These are phyloP conservation scores for Limanda limanda DNA, from an alignment of 2,113 vertebrate species.

Conservation along the genomic window DNA sequence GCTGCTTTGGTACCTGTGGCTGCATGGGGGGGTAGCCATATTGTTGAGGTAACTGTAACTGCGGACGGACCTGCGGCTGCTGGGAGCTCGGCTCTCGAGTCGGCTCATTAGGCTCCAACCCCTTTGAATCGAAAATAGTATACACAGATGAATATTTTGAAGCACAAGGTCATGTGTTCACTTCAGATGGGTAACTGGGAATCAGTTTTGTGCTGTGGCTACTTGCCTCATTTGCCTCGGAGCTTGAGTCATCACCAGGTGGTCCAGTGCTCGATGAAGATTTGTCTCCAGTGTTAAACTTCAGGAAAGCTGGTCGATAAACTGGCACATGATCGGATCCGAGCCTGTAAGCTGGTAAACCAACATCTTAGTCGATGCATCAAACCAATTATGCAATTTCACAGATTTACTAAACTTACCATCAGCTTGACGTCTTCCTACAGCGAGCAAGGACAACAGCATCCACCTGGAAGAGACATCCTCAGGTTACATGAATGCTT, in stretches of 20 bases:
- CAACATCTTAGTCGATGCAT: neutral
- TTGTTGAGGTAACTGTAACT: neutral
- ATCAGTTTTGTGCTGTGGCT: neutral
- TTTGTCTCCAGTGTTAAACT: neutral
- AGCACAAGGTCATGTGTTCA: too few species aligned
- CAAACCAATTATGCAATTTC: neutral
- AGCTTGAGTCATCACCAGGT: neutral
- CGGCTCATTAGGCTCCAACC: neutral
- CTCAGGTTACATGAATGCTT: neutral
- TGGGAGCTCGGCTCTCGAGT: neutral
- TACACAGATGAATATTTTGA: neutral
- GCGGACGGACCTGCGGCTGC: neutral
- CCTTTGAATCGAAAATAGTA: neutral
- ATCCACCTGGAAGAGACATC: constrained; percentile 22
- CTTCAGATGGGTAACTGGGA: too few species aligned
- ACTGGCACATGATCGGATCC: neutral
- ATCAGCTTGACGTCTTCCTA: neutral
- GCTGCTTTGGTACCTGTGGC: neutral
- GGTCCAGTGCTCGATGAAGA: neutral
- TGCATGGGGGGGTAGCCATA: neutral
- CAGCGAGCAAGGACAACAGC: constrained; percentile 27
- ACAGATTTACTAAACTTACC: constrained; percentile 2
- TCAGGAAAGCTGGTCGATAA: neutral
- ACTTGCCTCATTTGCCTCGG: constrained; percentile 26
- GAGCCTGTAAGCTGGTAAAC: neutral